Conservation (phyloP, 2,113 vertebrate species). For the Tyrannus savana region DNA sequence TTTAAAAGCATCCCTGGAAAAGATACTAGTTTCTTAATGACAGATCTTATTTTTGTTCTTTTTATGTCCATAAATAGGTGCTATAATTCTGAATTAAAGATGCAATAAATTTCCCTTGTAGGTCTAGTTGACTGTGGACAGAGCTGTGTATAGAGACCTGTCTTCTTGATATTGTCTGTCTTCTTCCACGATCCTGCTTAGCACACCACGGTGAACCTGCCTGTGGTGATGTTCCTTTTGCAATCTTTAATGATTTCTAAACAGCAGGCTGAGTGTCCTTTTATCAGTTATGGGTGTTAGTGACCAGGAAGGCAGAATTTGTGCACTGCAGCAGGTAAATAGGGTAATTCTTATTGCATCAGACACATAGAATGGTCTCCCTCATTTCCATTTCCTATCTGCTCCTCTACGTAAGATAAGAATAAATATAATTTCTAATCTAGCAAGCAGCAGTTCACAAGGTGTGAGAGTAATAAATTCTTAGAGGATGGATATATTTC, state of each 20-base stretch:
- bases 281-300: background rate
- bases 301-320: background rate
- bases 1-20: background rate
- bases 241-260: background rate
- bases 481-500: background rate
- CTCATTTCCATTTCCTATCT: background rate
- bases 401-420: background rate
- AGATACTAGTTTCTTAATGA: background rate
- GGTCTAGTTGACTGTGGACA: background rate
- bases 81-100: background rate
- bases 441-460: background rate
- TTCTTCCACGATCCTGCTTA: accelerated
- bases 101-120: background rate
- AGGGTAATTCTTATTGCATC: background rate
- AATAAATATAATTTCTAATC: background rate
- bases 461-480: background rate
- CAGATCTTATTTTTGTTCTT: background rate
- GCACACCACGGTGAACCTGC: background rate
- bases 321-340: background rate
- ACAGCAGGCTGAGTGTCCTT: background rate
- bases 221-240: background rate
- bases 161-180: background rate
- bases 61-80: background rate
- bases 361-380: background rate
- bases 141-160: background rate